phyloP scores from a whole-genome alignment of 2,797 vertebrate genomes.

The Schizopygopsis malacanthus region DNA sequence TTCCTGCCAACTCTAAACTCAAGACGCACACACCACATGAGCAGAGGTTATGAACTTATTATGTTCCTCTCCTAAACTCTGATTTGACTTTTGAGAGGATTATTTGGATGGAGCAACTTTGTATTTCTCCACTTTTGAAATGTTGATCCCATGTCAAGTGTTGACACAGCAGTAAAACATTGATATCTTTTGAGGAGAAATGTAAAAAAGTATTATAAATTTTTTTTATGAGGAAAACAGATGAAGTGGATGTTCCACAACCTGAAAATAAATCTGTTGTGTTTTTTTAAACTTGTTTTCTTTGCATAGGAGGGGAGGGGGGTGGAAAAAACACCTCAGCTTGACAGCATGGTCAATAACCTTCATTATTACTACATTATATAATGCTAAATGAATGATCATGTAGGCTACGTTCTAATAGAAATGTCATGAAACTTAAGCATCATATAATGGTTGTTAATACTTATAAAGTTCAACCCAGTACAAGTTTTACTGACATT shows the following conservation, averaged over 20 bases:
- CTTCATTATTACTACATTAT: neutral
- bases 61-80: constrained; percentile 43
- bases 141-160: constrained; percentile 4
- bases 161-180: neutral
- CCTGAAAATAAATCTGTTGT: constrained; percentile 14
- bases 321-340: neutral
- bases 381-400: neutral
- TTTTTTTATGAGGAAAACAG: constrained; percentile 23
- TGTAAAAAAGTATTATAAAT: constrained; percentile 45
- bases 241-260: constrained; percentile 5
- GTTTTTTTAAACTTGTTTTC: constrained; percentile 4
- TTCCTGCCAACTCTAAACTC: constrained; percentile 65
- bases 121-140: neutral
- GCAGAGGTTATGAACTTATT: constrained; percentile 54
- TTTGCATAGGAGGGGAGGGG: neutral
- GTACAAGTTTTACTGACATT: neutral
- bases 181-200: constrained; percentile 50
- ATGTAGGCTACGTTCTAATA: neutral
- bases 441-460: neutral
- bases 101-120: constrained; percentile 13
- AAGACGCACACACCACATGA: constrained; percentile 65
- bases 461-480: neutral
- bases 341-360: neutral
- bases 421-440: neutral
- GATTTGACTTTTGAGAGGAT: constrained; percentile 40